These are phyloP conservation scores for Camptogramma bilineatum DNA, from an alignment of 2,888 invertebrate species.

Conservation along the genomic window DNA sequence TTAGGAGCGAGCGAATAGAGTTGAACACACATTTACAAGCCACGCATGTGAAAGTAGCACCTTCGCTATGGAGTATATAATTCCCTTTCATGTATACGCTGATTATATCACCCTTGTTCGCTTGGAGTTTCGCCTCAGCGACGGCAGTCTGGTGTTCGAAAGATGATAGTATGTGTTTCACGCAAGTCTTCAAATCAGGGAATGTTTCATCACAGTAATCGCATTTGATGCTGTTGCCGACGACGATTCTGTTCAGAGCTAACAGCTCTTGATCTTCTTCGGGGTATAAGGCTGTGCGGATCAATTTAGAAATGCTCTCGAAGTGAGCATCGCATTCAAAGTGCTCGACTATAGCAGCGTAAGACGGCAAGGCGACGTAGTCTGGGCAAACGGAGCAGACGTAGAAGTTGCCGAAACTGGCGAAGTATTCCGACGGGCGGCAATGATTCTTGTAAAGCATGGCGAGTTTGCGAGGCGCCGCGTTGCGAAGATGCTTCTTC, in stretches of 20 bases:
- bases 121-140: constrained; percentile 56
- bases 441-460: constrained; percentile 75
- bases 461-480: constrained; percentile 72
- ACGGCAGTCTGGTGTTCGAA: constrained; percentile 67
- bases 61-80: constrained; percentile 72
- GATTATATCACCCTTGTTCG: constrained; percentile 73
- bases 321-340: constrained; percentile 71
- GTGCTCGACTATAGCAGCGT: constrained; percentile 75
- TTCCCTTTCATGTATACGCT: constrained; percentile 77
- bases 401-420: constrained; percentile 79
- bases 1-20: constrained; percentile 70
- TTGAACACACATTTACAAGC: constrained; percentile 69
- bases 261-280: constrained; percentile 61
- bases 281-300: constrained; percentile 64
- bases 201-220: constrained; percentile 63
- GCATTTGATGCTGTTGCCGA: constrained; percentile 57
- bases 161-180: constrained; percentile 65
- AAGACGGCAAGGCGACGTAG: constrained; percentile 71
- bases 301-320: constrained; percentile 66
- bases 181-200: constrained; percentile 56
- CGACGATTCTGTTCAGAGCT: constrained; percentile 56
- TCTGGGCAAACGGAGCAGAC: constrained; percentile 73
- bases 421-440: constrained; percentile 75
- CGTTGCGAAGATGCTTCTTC: constrained; percentile 79
- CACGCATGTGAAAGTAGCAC: constrained; percentile 65